Conservation (phyloP, 2,113 vertebrate genomes). For the Coptodon rendalli region DNA sequence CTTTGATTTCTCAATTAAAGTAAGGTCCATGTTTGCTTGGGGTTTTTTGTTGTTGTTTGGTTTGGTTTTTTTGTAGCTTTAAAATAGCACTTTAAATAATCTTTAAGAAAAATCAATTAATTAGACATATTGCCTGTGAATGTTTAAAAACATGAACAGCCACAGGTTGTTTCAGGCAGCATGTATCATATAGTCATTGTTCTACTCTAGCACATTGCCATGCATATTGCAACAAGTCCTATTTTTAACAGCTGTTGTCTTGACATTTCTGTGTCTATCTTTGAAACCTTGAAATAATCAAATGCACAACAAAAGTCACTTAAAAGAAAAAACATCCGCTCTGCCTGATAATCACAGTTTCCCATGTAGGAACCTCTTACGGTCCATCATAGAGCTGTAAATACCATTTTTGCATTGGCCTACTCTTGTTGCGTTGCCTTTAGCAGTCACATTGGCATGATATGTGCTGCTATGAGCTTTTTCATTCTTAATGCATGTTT, state of each 20-base stretch:
- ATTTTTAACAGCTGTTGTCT: background rate
- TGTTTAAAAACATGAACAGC: background rate
- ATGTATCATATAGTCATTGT: background rate
- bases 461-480: background rate
- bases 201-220: conserved; percentile 1
- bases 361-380: background rate
- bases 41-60: background rate
- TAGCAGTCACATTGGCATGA: background rate
- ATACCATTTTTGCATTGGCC: background rate
- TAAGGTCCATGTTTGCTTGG: background rate
- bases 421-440: background rate
- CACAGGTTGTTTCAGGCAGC: background rate
- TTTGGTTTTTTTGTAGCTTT: conserved; percentile 10
- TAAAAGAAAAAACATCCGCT: background rate
- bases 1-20: conserved; percentile 44
- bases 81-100: background rate
- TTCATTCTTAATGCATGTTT: background rate
- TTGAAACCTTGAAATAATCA: background rate
- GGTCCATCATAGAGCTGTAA: background rate
- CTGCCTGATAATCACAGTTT: background rate
- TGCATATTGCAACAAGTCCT: background rate
- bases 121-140: background rate
- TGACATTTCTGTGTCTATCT: background rate
- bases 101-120: background rate
- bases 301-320: background rate